Base-by-base conservation (phyloP, 37 sponge, comb jelly and placozoan species). In the Ephydatia muelleri region DNA sequence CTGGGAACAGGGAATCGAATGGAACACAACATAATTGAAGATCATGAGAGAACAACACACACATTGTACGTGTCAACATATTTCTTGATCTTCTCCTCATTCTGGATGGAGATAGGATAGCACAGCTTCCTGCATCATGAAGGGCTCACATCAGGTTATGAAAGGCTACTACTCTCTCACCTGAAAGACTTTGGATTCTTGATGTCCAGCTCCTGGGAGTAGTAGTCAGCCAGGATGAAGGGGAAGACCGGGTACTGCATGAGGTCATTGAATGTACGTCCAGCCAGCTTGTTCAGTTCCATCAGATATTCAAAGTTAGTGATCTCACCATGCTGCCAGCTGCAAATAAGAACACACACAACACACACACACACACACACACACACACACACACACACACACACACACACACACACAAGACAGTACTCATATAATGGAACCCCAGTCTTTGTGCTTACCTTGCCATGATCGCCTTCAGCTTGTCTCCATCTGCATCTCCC, bases 231-330 rank as follows among this genome's bases (percentile, higher is more conserved):
- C 47, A 99, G 83, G 14, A 95, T 90, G 85, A 93, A 99, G 25
- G 99, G 99, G 80, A 99, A 92, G 25, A 99, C 91, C 12, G 99
- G 99, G 65, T 97, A 99, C 81, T 99, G 99, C 99, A 99, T 99
- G 57, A 99, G 96, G 81, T 99, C 99, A 85, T 97, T 99, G 88
- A 97, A 99, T 26, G 97, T 94, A 30, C 99, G 86, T 2, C 99
- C 99, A 48, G 99, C 96, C 70, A 97, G 90, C 73, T 97, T 97
- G 92, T 99, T 99, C 75, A 99, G 84, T 68, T 97, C 96, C 89
- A 94, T 97, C 71, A 99, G 89, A 80, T 97, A 97, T 85, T 99
- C 93, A 89, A 99, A 99, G 91, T 99, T 99, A 38, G 99, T 88
- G 82, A 93, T 87, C 76, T 91, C 94, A 25, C 96, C 96, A 74